Conservation (phyloP, 2,797 vertebrate species). For the Fratercula arctica region DNA sequence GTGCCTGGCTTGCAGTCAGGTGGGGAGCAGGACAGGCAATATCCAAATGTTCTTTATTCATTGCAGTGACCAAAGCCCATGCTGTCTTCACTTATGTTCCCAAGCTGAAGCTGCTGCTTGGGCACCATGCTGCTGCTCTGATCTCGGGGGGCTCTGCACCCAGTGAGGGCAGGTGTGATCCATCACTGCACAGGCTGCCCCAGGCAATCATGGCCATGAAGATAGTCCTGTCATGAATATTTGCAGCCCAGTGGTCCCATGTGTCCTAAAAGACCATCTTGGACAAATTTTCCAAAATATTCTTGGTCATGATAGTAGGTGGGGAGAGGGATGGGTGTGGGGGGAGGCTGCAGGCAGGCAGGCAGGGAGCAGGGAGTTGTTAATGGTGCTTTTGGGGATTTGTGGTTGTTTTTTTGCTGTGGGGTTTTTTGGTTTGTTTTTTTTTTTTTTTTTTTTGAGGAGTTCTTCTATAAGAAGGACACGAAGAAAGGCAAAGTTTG, state of each 20-base stretch:
- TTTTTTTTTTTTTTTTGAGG: neutral
- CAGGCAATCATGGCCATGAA: rapidly evolving
- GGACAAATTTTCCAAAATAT: neutral
- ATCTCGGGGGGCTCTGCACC: rapidly evolving
- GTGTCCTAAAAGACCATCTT: neutral
- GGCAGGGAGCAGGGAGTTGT: neutral
- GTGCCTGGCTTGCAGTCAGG: neutral
- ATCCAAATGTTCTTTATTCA: neutral
- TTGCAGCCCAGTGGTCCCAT: neutral
- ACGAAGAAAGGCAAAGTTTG: neutral
- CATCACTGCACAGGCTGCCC: neutral
- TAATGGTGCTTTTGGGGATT: neutral
- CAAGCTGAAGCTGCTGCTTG: neutral
- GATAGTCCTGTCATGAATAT: neutral
- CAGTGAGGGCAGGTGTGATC: neutral
- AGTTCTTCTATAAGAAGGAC: neutral
- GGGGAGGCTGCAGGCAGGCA: too few species aligned
- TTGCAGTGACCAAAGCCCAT: neutral
- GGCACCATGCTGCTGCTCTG: neutral
- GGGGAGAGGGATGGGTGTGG: too few species aligned
- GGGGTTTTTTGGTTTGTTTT: too few species aligned
- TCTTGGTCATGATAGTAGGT: neutral
- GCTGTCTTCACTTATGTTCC: neutral
- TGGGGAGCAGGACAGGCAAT: neutral
- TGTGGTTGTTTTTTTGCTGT: neutral